Evolutionary conservation across 2,797 vertebrate species (phyloP), one percentile per base, ranked within the genome.

Genomic region (Neosilurus mollespiculum): DNA sequence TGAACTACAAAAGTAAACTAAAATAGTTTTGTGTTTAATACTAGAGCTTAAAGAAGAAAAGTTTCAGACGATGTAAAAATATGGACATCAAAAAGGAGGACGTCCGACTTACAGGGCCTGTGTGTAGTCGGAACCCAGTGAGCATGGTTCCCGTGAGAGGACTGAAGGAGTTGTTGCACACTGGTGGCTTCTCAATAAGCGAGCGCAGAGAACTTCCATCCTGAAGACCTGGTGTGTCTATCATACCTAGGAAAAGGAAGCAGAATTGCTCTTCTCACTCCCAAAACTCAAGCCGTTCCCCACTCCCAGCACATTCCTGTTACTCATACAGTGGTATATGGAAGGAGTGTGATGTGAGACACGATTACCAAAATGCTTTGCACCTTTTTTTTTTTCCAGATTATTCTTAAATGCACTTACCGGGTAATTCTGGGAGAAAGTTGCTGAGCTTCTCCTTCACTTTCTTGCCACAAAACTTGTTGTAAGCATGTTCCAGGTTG

Each of bases 381-480:
- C 69, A 2, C 5, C 22, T 78, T 34, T 61, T 18, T 54, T 62
- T 70, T 61, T 15, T 78, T 70, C 51, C 65, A 62, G 18, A 37
- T 62, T 70, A 78, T 54, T 71, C 9, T 79, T 24, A n/a, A 24
- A 58, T 16, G 11, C 6, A 70, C 71, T 51, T 78, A 96, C 95
- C 98, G 70, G 98, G 98, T 89, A 99, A 91, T 91, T 99, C 98
- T 1, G 98, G 98, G 53, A 99, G 93, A 87, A 99, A 99, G 93
- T 99, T 98, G 91, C 98, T 99, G 87, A 99, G 96, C 87, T 99
- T 99, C 90, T 99, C 98, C 86, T 99, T 99, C 90, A 99, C 97
- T 86, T 99, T 99, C 92, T 99, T 99, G 14, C 98, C 97, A 76
- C 98, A 99, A 93, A 99, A 99, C 78, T 98, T 99, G 91, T 98